A percentile compares a stretch with the other conserved stretches of the same genome.
Conservation (phyloP, 1,140 invertebrate species). For the Steinernema feltiae region DNA sequence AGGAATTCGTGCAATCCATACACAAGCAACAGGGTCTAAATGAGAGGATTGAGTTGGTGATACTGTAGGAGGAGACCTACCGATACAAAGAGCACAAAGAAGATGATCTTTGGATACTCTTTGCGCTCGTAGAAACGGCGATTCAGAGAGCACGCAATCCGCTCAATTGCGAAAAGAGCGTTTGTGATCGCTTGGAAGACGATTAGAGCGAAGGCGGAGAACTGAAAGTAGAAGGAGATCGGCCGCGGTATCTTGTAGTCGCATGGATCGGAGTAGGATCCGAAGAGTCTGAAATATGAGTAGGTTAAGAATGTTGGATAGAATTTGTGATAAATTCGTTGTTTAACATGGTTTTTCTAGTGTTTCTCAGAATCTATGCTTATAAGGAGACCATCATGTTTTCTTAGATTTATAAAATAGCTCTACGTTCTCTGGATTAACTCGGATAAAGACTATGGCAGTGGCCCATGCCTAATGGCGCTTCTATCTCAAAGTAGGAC, state of each 20-base stretch:
- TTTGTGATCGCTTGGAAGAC: neutral
- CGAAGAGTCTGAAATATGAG: neutral
- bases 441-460: too few species aligned
- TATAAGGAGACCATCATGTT: too few species aligned
- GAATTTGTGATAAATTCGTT: too few species aligned
- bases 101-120: neutral
- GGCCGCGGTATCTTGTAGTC: neutral
- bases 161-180: neutral
- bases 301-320: neutral
- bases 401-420: too few species aligned
- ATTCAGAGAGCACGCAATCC: neutral
- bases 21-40: neutral
- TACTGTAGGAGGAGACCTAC: neutral
- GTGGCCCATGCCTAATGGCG: too few species aligned
- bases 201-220: neutral
- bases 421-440: too few species aligned
- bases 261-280: neutral
- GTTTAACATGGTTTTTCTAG: too few species aligned
- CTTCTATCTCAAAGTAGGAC: too few species aligned
- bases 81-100: neutral
- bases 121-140: neutral
- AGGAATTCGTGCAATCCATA: neutral
- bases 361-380: too few species aligned
- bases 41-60: neutral
- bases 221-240: neutral